These are phyloP conservation scores for Cerastis leucographa DNA, from an alignment of 2,888 invertebrate genomes.

Conservation along the genomic window DNA sequence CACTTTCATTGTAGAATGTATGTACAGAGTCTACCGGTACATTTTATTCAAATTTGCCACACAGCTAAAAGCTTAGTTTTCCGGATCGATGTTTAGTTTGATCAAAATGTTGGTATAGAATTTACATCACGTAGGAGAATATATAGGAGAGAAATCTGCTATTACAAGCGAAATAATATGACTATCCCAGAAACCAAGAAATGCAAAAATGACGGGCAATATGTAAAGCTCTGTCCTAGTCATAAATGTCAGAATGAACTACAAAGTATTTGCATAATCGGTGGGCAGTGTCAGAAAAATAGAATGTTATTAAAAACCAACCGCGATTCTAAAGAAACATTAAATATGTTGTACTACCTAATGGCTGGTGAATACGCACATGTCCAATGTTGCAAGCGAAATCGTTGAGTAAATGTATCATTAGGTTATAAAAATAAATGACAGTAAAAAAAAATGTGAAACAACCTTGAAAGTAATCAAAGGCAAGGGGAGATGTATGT, in stretches of 20 bases:
- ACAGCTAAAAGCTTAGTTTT: no score
- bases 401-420: constrained; percentile 69
- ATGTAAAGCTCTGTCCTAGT: constrained; percentile 1
- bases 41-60: constrained; percentile 1
- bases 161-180: not conserved
- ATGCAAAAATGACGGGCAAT: not conserved
- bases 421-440: constrained; percentile 79
- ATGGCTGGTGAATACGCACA: constrained; percentile 24
- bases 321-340: constrained; percentile 36
- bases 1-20: constrained; percentile 42
- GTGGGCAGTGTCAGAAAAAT: constrained; percentile 14
- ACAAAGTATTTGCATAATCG: constrained; percentile 7
- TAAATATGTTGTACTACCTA: constrained; percentile 40
- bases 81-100: not conserved
- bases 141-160: not conserved
- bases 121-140: not conserved
- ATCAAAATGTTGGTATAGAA: not conserved
- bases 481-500: constrained; percentile 76
- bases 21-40: not conserved
- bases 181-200: not conserved
- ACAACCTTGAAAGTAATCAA: constrained; percentile 77
- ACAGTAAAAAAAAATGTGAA: constrained; percentile 69
- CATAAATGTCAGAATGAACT: not conserved
- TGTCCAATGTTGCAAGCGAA: constrained; percentile 36
- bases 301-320: constrained; percentile 19